Conservation (phyloP, 2,888 invertebrate genomes). For the Fragum sueziense region DNA sequence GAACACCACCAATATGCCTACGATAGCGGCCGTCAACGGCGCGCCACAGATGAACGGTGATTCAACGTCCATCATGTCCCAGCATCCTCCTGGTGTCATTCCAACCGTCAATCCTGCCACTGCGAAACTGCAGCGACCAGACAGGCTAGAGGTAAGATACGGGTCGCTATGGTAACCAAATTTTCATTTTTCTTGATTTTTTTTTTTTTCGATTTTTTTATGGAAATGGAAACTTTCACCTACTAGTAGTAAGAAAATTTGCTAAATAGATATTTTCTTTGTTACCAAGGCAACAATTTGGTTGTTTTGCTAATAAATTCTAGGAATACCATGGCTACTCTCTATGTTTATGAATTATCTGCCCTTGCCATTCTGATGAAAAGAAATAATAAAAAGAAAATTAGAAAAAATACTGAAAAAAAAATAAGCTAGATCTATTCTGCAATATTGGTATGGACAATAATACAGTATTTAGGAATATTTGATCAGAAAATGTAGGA, state of each 20-base stretch:
- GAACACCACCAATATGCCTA: constrained; percentile 64
- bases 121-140: constrained; percentile 96
- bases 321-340: not conserved
- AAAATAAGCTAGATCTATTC: too few relatives aligned
- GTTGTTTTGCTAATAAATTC: not conserved
- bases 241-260: not conserved
- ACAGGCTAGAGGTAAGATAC: constrained; percentile 93
- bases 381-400: too few relatives aligned
- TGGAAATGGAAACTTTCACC: not conserved
- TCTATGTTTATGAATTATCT: not conserved
- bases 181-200: too few relatives aligned
- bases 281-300: not conserved
- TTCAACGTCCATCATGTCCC: constrained; percentile 60
- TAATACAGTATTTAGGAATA: too few relatives aligned
- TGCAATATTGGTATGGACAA: too few relatives aligned
- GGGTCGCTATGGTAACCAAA: constrained; percentile 52
- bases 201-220: not conserved
- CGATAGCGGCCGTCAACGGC: constrained; percentile 57
- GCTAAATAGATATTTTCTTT: not conserved
- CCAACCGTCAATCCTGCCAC: constrained; percentile 63
- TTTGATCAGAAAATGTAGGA: too few relatives aligned
- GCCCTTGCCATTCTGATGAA: too few relatives aligned
- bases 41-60: constrained; percentile 60
- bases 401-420: too few relatives aligned
- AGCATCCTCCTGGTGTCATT: constrained; percentile 69